Base-by-base conservation (phyloP, 1,140 invertebrate species). In the Daktulosphaira vitifoliae region DNA sequence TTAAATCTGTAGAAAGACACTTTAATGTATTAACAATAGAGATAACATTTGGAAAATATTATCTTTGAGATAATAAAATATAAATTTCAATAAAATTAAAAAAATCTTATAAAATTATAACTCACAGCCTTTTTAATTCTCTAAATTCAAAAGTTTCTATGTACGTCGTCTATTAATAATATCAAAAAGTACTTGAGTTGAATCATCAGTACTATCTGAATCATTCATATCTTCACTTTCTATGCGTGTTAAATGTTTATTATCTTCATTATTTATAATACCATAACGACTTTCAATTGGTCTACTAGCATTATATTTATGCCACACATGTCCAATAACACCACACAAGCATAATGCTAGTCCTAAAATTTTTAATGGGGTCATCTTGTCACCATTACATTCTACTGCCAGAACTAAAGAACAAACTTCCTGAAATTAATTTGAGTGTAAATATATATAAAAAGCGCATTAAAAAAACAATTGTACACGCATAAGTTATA, bases 301-400 rank as follows among this genome's bases (percentile, higher is more conserved):
- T 50, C 9, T 38, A 38, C 8, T 33, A 4, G 8, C 29, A 15
- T 6, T 48, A 62, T 22, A 48, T 46, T 96, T 96, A 71, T 93
- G 82, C 22, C 87, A 74, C 18, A 96, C 84, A 75, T 98, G 96
- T 50, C 88, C 78, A 9, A 80, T 80, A 69, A 99, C 97, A 54
- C 96, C 96, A 51, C 84, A 77, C 66, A 98, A 76, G 74, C 95
- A 98, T 11, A 97, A 77, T 8, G 88, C 73, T 38, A 99, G 76
- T 2, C 96, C 96, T 22, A 90, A 76, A 18, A 87, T 81, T 77
- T 98, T 98, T 2, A 96, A 77, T 1, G 78, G 71, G 66, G 83
- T 90, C 71, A 98, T 82, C 69, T 83, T 77, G 74, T 98, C 94
- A 15, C 90, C 88, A 72, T 90, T 91, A 64, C 87, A 81, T 69